Base-by-base conservation (phyloP, 2,113 vertebrate species). In the cat (Felis catus) region DNA sequence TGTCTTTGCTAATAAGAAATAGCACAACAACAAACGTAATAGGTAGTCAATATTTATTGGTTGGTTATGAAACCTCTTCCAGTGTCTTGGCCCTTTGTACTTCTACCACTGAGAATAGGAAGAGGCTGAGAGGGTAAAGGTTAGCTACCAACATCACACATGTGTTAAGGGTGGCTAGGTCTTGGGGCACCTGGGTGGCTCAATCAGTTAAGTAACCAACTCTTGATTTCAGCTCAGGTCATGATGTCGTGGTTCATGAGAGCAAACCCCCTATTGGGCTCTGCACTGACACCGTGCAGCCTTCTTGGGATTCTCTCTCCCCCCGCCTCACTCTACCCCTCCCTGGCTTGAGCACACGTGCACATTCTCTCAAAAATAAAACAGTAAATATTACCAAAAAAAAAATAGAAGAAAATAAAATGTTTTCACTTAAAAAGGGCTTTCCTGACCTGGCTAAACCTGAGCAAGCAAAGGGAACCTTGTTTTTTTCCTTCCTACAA, bases 391-490 rank as follows among this genome's bases (percentile, higher is more conserved):
- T 61, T 61, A 8, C 21, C 21, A 25, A 58, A 58, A 23, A 68
- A 84, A 94, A 97, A 94, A 39, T 14, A 66, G 73, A 84, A 82
- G 29, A 94, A 96, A 96, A 70, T 3, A 55, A 48, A 86, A 71
- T 53, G 33, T 74, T 96, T 45, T n/a, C 13, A 91, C 65, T 95
- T 93, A 81, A 96, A 92, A 85, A 93, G 51, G 27, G 29, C 36
- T 88, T 94, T 93, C 92, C 58, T 93, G 63, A 39, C 92, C 58
- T 93, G 63, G 48, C 58, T 66, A 94, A 91, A 80, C n/a, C 27
- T 55, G 41, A 96, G 66, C 36, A 11, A 91, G 74, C 41, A 31
- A 79, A 89, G 53, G 53, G 19, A 94, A 61, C 3, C 10, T 79
- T 3, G 1, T 5, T 9, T 91, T 84, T 66, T 76, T 21, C 23